A percentile compares a stretch with the other conserved stretches of the same genome.
Conservation (phyloP, 1,140 invertebrate genomes). For the Vollenhovia emeryi region DNA sequence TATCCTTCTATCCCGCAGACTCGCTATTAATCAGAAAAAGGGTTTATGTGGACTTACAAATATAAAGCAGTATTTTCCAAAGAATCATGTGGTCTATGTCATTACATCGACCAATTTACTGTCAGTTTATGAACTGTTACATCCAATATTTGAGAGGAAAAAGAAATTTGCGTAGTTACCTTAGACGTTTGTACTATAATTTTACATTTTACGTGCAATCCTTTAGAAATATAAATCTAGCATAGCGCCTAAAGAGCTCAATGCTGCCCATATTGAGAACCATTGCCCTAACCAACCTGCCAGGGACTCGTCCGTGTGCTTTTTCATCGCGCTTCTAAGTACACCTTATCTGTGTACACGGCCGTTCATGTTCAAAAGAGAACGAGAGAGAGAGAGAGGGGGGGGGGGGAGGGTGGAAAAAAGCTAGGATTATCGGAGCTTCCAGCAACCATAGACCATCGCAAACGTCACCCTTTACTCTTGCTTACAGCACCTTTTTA, state of each 20-base stretch:
- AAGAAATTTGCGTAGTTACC: not conserved
- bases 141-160: not conserved
- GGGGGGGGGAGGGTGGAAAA: not conserved
- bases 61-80: not conserved
- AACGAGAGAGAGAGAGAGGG: not conserved
- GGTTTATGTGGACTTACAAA: not conserved
- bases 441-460: slow-evolving; percentile 50
- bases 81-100: not conserved
- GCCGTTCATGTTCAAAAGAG: not conserved
- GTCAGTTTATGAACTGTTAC: not conserved
- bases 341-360: slow-evolving; percentile 14
- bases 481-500: slow-evolving; percentile 43
- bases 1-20: not conserved
- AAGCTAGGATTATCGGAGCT: slow-evolving; percentile 47
- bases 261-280: not conserved
- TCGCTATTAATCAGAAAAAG: not conserved
- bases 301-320: slow-evolving; percentile 11
- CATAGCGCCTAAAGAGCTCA: not conserved
- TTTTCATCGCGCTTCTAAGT: slow-evolving; percentile 27
- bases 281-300: not conserved
- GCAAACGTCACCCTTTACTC: slow-evolving; percentile 53
- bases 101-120: not conserved
- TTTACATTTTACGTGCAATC: not conserved
- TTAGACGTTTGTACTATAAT: not conserved
- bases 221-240: not conserved